Percentiles rank a stretch among this genome's conserved stretches.
These are phyloP conservation scores for Timema cristinae DNA, from an alignment of 2,888 invertebrate species.

Conservation along the genomic window DNA sequence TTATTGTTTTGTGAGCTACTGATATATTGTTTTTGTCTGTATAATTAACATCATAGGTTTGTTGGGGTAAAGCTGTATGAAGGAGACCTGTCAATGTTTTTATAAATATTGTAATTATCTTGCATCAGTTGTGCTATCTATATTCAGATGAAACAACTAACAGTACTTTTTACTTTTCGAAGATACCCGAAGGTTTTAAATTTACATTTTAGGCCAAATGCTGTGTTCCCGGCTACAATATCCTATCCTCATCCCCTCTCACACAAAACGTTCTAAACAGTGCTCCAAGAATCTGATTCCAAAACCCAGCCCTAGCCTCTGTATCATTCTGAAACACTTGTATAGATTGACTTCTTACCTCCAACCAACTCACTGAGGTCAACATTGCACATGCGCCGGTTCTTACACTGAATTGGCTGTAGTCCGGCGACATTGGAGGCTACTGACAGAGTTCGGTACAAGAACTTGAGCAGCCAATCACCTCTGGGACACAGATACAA, in stretches of 20 bases:
- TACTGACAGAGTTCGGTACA: slow-evolving; percentile 60
- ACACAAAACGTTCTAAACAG: background rate
- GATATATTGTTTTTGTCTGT: too few relatives aligned
- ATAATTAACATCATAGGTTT: too few relatives aligned
- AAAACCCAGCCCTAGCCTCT: background rate
- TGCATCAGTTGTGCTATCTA: too few relatives aligned
- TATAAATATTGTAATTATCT: too few relatives aligned
- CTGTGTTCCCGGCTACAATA: background rate
- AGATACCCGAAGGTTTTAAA: too few relatives aligned
- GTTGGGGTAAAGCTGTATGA: too few relatives aligned
- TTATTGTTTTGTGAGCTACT: too few relatives aligned
- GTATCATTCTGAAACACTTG: too few relatives aligned
- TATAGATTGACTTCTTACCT: slow-evolving; percentile 41
- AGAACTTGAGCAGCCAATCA: slow-evolving; percentile 62
- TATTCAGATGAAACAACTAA: too few relatives aligned
- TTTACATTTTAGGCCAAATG: background rate
- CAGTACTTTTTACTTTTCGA: too few relatives aligned
- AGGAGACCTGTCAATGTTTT: too few relatives aligned
- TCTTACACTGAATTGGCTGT: slow-evolving; percentile 50
- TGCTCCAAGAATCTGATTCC: background rate
- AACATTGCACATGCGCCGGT: slow-evolving; percentile 54
- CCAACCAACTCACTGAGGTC: slow-evolving; percentile 53
- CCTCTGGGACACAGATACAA: slow-evolving; percentile 41
- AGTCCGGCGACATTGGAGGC: slow-evolving; percentile 58
- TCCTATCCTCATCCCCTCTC: background rate